Percentiles rank a stretch among this genome's conserved stretches.
Evolutionary conservation across 1,140 invertebrate species (phyloP).

Genomic region (Aphidius ervi): DNA sequence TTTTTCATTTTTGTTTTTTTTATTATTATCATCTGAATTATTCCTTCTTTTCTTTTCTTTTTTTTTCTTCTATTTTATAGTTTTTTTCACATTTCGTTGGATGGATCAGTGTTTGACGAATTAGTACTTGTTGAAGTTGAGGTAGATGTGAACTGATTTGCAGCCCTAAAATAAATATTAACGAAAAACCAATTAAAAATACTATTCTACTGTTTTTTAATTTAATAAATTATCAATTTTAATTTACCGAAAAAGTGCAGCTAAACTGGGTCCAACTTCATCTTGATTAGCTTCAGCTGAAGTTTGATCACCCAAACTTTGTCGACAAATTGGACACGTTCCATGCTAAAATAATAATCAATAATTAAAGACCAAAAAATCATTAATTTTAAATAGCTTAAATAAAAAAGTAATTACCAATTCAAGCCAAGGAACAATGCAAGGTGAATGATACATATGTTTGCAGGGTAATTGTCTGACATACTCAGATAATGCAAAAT

Average conservation of each 20-base stretch:
- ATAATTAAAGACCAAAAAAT: too few relatives aligned
- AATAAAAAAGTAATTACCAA: slow-evolving; percentile 57
- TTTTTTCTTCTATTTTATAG: slow-evolving; percentile 14
- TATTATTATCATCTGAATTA: too few relatives aligned
- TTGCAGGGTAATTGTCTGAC: slow-evolving; percentile 85
- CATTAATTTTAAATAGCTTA: slow-evolving; percentile 7
- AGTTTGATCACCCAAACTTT: slow-evolving; percentile 63
- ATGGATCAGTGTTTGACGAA: slow-evolving; percentile 39
- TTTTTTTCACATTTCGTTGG: slow-evolving; percentile 40
- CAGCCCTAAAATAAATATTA: slow-evolving; percentile 32
- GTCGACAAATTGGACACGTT: slow-evolving; percentile 92
- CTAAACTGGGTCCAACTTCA: slow-evolving; percentile 49
- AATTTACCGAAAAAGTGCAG: slow-evolving; percentile 51
- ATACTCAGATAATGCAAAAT: slow-evolving; percentile 77
- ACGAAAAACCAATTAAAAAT: background rate
- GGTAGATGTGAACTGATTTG: slow-evolving; percentile 43
- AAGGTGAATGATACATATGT: slow-evolving; percentile 88
- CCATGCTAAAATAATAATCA: slow-evolving; percentile 64
- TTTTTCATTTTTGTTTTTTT: too few relatives aligned
- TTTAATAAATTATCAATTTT: slow-evolving; percentile 4
- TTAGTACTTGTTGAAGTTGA: slow-evolving; percentile 38
- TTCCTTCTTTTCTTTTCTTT: too few relatives aligned
- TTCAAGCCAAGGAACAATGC: slow-evolving; percentile 93
- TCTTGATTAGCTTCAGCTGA: slow-evolving; percentile 46
- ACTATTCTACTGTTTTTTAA: slow-evolving; percentile 3